Evolutionary conservation across 2,113 vertebrate genomes (phyloP), one percentile per base, ranked within the genome.

Genomic region (Paedocypris sp.): DNA sequence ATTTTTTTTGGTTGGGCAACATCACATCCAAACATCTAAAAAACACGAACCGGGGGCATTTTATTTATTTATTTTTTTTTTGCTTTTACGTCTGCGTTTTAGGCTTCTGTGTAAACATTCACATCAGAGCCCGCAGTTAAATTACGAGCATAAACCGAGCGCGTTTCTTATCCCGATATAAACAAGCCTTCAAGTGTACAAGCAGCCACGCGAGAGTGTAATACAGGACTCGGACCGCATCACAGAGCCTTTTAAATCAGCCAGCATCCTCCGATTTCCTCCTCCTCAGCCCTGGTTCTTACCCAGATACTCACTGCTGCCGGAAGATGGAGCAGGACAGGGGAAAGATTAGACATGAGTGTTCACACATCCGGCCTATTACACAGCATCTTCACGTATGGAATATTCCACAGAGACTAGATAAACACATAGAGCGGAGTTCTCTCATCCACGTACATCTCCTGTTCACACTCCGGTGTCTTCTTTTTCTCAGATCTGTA

Each of bases 331-430:
- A 47, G 19, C 3, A 12, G 10, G 18, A 18, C 43, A 5, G 13
- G 9, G 1, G 5, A 33, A 15, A 60, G 49, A 22, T 23, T 39
- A 57, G 36, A 57, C 46, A 58, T 60, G 46, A 51, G 68, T 66
- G 58, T 66, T 58, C 68, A 50, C 36, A 48, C 46, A 18, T 60
- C 32, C 10, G 18, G 56, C 28, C 23, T 45, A 46, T 49, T 57
- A 29, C 28, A 29, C 29, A 50, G 60, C 53, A 63, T 46, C 58
- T 64, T 41, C 59, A 58, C 50, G 28, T 64, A 42, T 33, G 2
- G 53, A 48, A 10, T 32, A 53, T 60, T 60, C 61, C 67, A 33
- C 43, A 11, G 53, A 64, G 53, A 36, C 41, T 13, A 18, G 47
- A 53, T 59, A 47, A 50, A 60, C 31, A 28, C 3, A 36, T 9